Evolutionary conservation across 2,888 invertebrate genomes (phyloP).

Genomic region (Troglohyphantes excavatus): DNA sequence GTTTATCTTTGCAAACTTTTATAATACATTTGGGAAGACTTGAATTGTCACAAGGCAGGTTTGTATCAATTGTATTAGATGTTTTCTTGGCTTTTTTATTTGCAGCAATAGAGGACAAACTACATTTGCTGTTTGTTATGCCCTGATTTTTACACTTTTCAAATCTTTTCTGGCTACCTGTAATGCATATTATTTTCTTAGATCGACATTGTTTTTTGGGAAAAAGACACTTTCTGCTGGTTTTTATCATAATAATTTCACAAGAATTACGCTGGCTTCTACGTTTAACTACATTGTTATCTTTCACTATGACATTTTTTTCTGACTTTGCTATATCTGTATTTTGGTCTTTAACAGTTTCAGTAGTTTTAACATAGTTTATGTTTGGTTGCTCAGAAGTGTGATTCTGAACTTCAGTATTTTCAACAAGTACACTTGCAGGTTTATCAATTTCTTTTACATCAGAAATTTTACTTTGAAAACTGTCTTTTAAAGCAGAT

Average conservation of each 20-base stretch:
- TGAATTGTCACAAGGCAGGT: neutral
- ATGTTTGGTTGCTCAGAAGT: no score
- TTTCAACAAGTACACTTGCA: neutral
- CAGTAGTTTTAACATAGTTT: no score
- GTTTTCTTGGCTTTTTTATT: neutral
- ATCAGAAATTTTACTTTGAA: neutral
- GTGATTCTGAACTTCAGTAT: neutral
- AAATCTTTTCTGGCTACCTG: neutral
- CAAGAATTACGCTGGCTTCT: neutral
- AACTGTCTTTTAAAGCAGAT: neutral
- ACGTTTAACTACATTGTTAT: neutral
- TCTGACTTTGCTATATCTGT: neutral
- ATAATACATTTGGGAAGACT: conserved; percentile 25
- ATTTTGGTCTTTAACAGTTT: neutral
- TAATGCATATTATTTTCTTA: neutral
- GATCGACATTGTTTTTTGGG: neutral
- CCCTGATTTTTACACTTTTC: neutral
- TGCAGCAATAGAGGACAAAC: neutral
- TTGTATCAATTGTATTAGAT: neutral
- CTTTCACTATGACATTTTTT: neutral
- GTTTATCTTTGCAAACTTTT: conserved; percentile 15
- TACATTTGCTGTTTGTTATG: neutral
- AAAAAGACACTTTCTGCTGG: neutral
- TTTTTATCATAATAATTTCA: neutral
- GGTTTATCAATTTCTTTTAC: neutral